These are phyloP conservation scores for Hemibagrus wyckioides DNA, from an alignment of 2,113 vertebrate genomes.

Conservation along the genomic window DNA sequence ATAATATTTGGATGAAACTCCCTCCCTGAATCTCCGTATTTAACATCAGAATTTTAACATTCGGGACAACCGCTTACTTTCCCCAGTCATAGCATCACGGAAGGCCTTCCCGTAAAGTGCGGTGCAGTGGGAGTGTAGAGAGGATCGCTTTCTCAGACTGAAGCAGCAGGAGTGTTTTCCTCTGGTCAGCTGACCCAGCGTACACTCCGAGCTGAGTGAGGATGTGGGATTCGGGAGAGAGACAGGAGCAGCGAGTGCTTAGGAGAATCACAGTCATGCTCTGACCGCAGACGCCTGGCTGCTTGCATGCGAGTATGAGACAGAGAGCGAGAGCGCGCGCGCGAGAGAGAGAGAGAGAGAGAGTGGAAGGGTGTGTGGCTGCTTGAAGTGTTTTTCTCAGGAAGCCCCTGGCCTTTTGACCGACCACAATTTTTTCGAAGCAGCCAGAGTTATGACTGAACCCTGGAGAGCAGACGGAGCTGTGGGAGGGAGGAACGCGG, in stretches of 20 bases:
- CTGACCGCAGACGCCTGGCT: slow-evolving; percentile 14
- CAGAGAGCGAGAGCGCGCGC: not conserved
- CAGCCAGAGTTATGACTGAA: slow-evolving; percentile 26
- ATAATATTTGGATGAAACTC: not conserved
- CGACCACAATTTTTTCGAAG: slow-evolving; percentile 25
- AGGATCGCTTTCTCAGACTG: slow-evolving; percentile 10
- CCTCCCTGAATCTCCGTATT: not conserved
- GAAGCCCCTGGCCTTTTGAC: slow-evolving; percentile 38
- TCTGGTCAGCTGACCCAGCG: slow-evolving; percentile 61
- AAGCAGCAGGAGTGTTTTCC: slow-evolving; percentile 59
- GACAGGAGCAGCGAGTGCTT: not conserved
- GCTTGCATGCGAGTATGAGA: slow-evolving; percentile 3
- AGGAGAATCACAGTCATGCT: slow-evolving; percentile 29
- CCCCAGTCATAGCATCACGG: not conserved
- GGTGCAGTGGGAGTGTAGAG: slow-evolving; percentile 60
- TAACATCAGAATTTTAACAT: not conserved
- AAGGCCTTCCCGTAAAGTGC: slow-evolving; percentile 51
- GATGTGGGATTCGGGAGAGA: slow-evolving; percentile 19
- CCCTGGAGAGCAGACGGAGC: not conserved
- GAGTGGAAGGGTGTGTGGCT: not conserved
- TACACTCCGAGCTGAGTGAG: slow-evolving; percentile 50
- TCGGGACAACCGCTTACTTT: not conserved
- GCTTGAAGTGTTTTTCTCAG: slow-evolving; percentile 35
- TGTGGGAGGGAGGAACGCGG: not conserved
- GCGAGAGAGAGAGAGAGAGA: not conserved